A percentile compares a stretch with the other conserved stretches of the same genome.
These are phyloP conservation scores for Dendrocincla tyrannina DNA, from an alignment of 2,797 vertebrate species.

Conservation along the genomic window DNA sequence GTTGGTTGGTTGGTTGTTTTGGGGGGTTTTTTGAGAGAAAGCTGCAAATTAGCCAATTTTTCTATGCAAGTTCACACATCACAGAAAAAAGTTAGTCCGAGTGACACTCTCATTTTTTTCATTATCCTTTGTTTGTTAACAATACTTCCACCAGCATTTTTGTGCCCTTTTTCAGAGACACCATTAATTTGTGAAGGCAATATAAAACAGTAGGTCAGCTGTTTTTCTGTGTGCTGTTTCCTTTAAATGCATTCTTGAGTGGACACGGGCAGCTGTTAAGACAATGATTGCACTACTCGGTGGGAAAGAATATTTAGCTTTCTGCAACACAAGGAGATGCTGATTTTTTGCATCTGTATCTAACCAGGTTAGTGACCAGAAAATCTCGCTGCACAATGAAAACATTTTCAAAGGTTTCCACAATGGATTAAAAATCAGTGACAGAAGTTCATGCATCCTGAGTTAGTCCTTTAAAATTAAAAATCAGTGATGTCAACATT, in stretches of 20 bases:
- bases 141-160: conserved; percentile 3
- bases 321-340: background rate
- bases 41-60: conserved; percentile 59
- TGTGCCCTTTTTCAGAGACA: conserved; percentile 38
- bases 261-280: background rate
- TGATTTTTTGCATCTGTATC: background rate
- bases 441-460: background rate
- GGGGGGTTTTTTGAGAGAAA: background rate
- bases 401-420: background rate
- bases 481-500: background rate
- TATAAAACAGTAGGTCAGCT: conserved; percentile 13
- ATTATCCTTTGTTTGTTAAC: conserved; percentile 21
- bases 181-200: background rate
- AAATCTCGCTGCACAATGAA: background rate
- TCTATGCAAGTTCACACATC: conserved; percentile 59
- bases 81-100: conserved; percentile 30
- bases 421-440: background rate
- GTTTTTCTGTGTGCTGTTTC: background rate
- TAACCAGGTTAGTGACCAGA: background rate
- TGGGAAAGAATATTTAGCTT: background rate
- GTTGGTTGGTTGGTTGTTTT: background rate
- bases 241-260: background rate
- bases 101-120: background rate
- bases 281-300: background rate
- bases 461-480: background rate